Conservation (phyloP, 2,888 invertebrate genomes). For the Phengaris alcon region DNA sequence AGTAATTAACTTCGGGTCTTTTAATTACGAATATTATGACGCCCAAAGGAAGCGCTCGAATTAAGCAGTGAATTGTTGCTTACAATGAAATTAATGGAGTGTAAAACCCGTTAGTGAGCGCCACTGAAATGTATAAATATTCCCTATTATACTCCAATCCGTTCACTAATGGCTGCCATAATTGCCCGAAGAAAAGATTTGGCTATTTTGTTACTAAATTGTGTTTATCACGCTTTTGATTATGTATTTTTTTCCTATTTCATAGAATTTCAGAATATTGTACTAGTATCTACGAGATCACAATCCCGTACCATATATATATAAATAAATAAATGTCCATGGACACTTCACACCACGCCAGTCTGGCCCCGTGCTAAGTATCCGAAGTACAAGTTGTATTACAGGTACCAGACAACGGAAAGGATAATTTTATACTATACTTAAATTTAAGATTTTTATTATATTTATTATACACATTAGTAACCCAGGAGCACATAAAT, state of each 20-base stretch:
- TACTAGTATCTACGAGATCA: too few species aligned
- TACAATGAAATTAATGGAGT: slow-evolving; percentile 72
- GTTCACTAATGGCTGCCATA: slow-evolving; percentile 6
- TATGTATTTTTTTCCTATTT: background rate
- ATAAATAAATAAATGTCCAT: too few species aligned
- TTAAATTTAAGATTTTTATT: too few species aligned
- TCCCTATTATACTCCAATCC: slow-evolving; percentile 6
- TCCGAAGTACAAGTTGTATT: too few species aligned
- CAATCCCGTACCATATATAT: too few species aligned
- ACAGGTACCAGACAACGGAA: too few species aligned
- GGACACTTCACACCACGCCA: too few species aligned
- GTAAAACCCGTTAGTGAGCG: slow-evolving; percentile 49
- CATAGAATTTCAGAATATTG: too few species aligned
- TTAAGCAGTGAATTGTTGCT: slow-evolving; percentile 65
- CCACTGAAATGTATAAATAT: slow-evolving; percentile 7
- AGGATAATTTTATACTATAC: too few species aligned
- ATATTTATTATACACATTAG: too few species aligned
- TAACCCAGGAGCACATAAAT: too few species aligned
- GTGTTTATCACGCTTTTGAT: background rate
- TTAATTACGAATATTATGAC: slow-evolving; percentile 70
- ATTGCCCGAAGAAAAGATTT: slow-evolving; percentile 6
- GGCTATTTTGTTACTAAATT: background rate
- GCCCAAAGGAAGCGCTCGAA: slow-evolving; percentile 58
- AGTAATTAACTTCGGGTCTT: slow-evolving; percentile 66
- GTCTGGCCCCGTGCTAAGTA: too few species aligned